Percentiles rank a stretch among this genome's conserved stretches.
Evolutionary conservation across 2,888 invertebrate genomes (phyloP).

Genomic region (Sylvicola fuscatus): DNA sequence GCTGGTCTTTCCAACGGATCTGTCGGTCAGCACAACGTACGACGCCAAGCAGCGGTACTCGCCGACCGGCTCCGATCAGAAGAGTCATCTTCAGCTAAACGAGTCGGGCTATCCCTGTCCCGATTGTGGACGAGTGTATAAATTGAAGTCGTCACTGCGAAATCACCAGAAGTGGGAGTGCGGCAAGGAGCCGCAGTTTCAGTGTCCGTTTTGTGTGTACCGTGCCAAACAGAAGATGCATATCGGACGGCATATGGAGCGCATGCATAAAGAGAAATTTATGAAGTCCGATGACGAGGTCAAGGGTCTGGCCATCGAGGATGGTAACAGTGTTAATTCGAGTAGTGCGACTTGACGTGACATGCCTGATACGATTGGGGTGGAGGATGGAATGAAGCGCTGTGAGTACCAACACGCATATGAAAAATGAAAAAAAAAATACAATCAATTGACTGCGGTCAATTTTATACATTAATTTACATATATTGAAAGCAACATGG

Average conservation of each 20-base stretch:
- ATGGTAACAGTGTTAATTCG: too few species aligned
- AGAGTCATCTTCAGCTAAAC: conserved; percentile 7
- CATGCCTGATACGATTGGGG: too few species aligned
- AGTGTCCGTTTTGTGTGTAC: conserved; percentile 66
- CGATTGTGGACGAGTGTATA: conserved; percentile 68
- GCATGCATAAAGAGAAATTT: conserved; percentile 53
- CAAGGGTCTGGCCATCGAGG: too few species aligned
- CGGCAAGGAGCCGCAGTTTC: conserved; percentile 66
- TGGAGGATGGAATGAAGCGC: too few species aligned
- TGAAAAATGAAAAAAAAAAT: too few species aligned
- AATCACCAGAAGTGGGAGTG: conserved; percentile 77
- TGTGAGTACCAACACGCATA: too few species aligned
- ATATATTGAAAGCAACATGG: too few species aligned
- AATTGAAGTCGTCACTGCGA: conserved; percentile 63
- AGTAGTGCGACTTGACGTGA: too few species aligned
- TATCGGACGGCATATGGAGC: conserved; percentile 61
- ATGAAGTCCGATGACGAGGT: too few species aligned
- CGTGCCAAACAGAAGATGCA: conserved; percentile 72
- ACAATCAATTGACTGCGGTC: too few species aligned
- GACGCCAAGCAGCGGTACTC: not conserved
- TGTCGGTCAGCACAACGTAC: conserved; percentile 14
- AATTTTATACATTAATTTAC: too few species aligned
- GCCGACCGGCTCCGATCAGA: conserved; percentile 5
- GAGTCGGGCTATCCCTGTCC: conserved; percentile 49
- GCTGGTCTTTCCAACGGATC: conserved; percentile 23